phyloP scores from a whole-genome alignment of 2,888 invertebrate genomes.

The Ischnura elegans region DNA sequence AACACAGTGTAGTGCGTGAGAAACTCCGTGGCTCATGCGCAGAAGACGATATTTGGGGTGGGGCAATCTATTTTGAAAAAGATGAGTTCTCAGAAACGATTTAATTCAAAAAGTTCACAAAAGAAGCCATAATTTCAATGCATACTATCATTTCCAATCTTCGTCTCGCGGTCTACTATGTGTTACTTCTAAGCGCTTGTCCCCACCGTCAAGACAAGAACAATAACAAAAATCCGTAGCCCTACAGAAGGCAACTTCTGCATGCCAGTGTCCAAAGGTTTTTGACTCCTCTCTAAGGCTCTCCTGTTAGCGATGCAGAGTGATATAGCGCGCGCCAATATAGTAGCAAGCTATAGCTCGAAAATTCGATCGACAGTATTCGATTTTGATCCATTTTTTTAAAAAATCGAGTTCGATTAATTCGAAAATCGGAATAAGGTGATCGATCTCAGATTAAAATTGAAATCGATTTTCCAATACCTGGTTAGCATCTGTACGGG shows the following conservation, averaged over 20 bases:
- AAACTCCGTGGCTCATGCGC: background rate
- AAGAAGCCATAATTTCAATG: background rate
- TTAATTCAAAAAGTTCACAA: background rate
- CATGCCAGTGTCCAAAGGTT: background rate
- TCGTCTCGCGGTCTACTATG: background rate
- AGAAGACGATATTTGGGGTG: background rate
- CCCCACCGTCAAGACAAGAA: background rate
- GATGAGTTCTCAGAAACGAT: background rate
- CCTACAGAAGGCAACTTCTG: background rate
- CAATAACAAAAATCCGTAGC: background rate
- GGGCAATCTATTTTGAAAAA: background rate
- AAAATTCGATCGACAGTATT: no score
- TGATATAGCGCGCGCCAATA: background rate
- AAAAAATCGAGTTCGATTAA: no score
- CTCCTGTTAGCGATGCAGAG: background rate
- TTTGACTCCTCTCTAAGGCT: background rate
- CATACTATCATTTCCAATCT: background rate
- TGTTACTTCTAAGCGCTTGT: background rate
- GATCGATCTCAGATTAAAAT: no score
- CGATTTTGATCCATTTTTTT: no score
- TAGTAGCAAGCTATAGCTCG: no score
- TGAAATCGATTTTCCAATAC: no score
- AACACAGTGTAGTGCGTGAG: background rate
- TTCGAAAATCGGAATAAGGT: no score
- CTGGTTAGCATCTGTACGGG: no score